Evolutionary conservation across 2,113 vertebrate genomes (phyloP), one percentile per base, ranked within the genome.

Genomic region (Cepphus grylle): DNA sequence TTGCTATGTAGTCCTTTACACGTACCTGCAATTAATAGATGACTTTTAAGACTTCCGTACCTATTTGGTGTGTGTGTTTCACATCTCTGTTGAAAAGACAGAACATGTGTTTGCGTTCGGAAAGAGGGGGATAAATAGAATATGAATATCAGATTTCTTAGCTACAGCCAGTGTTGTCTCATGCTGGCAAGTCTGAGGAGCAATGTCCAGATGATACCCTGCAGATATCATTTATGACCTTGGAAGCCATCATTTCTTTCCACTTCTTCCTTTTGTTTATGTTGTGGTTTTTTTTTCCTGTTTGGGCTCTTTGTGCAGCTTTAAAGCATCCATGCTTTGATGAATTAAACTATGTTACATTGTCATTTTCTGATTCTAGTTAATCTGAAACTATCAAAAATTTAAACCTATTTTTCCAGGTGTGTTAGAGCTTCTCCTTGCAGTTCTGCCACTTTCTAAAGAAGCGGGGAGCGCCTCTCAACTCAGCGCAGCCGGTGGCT

Each of bases 101-200:
- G 89, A 89, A 89, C 94, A 74, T 83, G 27, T 93, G 94, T 87
- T 97, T 89, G n/a, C 66, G 59, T 91, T 90, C 73, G 87, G 93
- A 79, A 58, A 26, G 58, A 36, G 36, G 9, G 30, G 36, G 34
- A 49, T 65, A 52, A 71, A 62, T 58, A 70, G 55, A 77, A 55
- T 29, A 29, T 58, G n/a, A 90, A 65, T 72, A 69, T 71, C 58
- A 67, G 45, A n/a, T 96, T 77, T 87, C 87, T 79, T 72, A 70
- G 36, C 53, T 83, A 8, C 62, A 67, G 84, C 62, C 70, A 70
- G 3, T 17, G 20, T 92, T 83, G 67, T 59, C 40, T 94, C 55
- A 73, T 30, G 53, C 78, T 88, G 77, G 56, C 70, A 85, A 85
- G 45, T 43, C 66, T 90, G 81, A 85, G 49, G 73, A 77, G n/a